Evolutionary conservation across 1,140 invertebrate species (phyloP), one percentile per base, ranked within the genome.

Genomic region (Heliconius himera): DNA sequence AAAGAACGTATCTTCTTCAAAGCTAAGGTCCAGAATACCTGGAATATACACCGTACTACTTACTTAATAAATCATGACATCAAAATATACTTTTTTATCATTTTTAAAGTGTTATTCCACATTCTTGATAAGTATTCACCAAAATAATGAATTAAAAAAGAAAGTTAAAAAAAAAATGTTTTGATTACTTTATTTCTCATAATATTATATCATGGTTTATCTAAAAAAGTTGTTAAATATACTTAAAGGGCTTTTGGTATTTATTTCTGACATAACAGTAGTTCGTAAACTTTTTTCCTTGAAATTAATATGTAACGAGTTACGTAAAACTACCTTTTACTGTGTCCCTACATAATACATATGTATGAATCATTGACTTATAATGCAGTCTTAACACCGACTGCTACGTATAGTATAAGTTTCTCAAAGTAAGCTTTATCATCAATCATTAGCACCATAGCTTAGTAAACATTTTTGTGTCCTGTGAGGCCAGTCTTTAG

Each of bases 241-340:
- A 60, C 56, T 60, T 60, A 22, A n/a, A 60, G 22, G 41, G 41
- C 9, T 74, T 26, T 70, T 51, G 26, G 41, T 38, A 66, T 71
- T 54, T 26, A 54, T 36, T 36, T 36, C 46, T 74, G 73, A 33
- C 26, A 36, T 75, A 79, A 74, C 26, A 66, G 18, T 49, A 1
- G 66, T 74, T 29, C 41, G 41, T 75, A 70, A 72, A 72, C 13
- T 73, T 54, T 76, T 76, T 80, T 80, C 75, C 79, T 76, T 80
- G 49, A 73, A 80, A 38, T 80, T 46, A 46, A 51, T 72, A 38
- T 80, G 70, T 70, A 75, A 72, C 38, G 49, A 51, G 9, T 80
- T 80, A 76, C 79, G 54, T 36, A 73, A 76, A 70, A n/a, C 8
- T 36, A 66, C 60, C 60, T 66, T 66, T 66, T 66, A 66, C 26